Conservation (phyloP, 2,113 vertebrate genomes). For the Xyrauchen texanus region DNA sequence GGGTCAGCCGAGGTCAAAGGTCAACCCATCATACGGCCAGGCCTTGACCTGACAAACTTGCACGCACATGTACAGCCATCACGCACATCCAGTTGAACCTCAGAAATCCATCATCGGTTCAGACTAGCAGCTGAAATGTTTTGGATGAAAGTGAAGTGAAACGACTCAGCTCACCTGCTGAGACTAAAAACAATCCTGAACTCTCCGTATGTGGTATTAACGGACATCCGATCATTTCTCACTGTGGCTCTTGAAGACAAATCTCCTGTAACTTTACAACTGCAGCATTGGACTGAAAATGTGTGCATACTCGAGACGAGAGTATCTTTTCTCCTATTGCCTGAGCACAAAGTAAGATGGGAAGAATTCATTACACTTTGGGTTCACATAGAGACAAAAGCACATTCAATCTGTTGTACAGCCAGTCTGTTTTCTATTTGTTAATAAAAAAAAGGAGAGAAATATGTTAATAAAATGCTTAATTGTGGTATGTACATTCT, state of each 20-base stretch:
- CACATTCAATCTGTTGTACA: slow-evolving; percentile 88
- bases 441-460: slow-evolving; percentile 76
- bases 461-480: slow-evolving; percentile 90
- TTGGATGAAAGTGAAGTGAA: no score
- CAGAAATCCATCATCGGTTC: no score
- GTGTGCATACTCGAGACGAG: slow-evolving; percentile 68
- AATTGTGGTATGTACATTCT: slow-evolving; percentile 86
- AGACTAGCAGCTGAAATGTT: no score
- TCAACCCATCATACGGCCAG: neutral
- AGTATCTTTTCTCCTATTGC: slow-evolving; percentile 64
- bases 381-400: slow-evolving; percentile 79
- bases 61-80: neutral
- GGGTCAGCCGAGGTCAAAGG: neutral
- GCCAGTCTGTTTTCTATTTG: slow-evolving; percentile 96
- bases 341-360: slow-evolving; percentile 64
- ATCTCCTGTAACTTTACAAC: slow-evolving; percentile 52
- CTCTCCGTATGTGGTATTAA: slow-evolving; percentile 58
- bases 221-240: slow-evolving; percentile 68
- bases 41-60: neutral
- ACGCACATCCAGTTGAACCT: no score
- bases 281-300: slow-evolving; percentile 56
- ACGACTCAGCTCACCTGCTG: neutral
- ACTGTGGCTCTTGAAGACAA: slow-evolving; percentile 72
- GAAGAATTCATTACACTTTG: slow-evolving; percentile 86
- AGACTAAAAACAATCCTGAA: neutral